Evolutionary conservation across 1,140 invertebrate species (phyloP), one percentile per base, ranked within the genome.

Genomic region (Arctopsyche grandis): DNA sequence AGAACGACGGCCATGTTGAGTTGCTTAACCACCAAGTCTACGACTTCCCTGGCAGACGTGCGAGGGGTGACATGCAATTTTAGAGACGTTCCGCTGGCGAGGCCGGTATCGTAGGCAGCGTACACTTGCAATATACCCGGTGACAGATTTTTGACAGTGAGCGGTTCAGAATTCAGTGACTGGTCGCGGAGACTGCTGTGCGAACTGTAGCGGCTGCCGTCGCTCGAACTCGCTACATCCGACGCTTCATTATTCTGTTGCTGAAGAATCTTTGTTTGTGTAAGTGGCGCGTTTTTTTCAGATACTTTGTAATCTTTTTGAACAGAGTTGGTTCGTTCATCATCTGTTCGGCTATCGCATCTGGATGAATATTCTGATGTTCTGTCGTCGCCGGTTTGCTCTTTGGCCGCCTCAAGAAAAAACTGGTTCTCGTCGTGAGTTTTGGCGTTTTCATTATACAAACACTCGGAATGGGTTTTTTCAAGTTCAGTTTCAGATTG

Each of bases 91-190:
- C 97, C 97, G 56, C 92, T 93, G 4, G 95, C 95, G 78, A 99
- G 86, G 22, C 97, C 97, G 0, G 96, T 98, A 82, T 98, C 95
- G 85, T 99, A 99, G 1, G 97, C 97, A 0, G 96, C 96, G 85
- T 95, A 98, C 22, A 99, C 96, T 93, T 95, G 92, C 21, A 93
- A 87, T 78, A 93, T 93, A 26, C 92, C 92, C 26, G 91, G 88
- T 16, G 81, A 78, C 0, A 70, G 48, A 63, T 79, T 82, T 63
- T 82, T 82, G 0, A 82, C 81, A 5, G 81, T 79, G 14, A 82
- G n/a, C n/a, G 76, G 79, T 24, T 82, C 81, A 9, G 81, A 74
- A 22, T 76, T 76, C 14, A 78, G n/a, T 0, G 79, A 81, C 43
- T 80, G 79, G 21, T 82, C 78, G 24, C 78, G 58, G 29, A 82